Evolutionary conservation across 2,888 invertebrate species (phyloP), one percentile per base, ranked within the genome.

Genomic region (Cosmorhoe ocellata): DNA sequence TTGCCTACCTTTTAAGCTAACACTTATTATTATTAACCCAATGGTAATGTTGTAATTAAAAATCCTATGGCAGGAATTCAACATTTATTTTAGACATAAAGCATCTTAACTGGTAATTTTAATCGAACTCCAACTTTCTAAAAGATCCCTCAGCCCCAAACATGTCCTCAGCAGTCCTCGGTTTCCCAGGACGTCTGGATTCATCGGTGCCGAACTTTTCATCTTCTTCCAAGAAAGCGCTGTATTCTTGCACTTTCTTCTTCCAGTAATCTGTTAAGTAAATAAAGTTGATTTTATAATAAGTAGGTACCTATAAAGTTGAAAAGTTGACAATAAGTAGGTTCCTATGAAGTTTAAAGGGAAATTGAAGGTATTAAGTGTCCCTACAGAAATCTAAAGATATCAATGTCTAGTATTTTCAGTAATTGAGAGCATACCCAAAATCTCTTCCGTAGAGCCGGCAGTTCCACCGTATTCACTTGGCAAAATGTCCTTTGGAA

Each of bases 401-500:
- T n/a, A n/a, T n/a, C n/a, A n/a, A n/a, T n/a, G n/a, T n/a, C n/a
- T n/a, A n/a, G n/a, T n/a, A n/a, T n/a, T n/a, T n/a, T n/a, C n/a
- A n/a, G n/a, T n/a, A n/a, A n/a, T n/a, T n/a, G n/a, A n/a, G n/a
- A n/a, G n/a, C n/a, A n/a, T 61, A 82, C 84, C 76, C 52, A 63
- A 60, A 39, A 92, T 80, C 60, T 91, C 89, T 42, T 81, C 77
- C 2, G 92, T 72, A 8, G 91, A 80, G 0, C 92, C 92, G 13
- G 88, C 92, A 11, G 84, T 84, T 0, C 94, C 95, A 6, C 94
- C 94, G 66, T 94, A 94, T 69, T 94, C 94, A 7, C 71, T 75
- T 0, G 94, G 94, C 38, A 94, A 75, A 32, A 92, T 78, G 1
- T 91, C 84, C 58, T 91, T 89, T 0, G 93, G 92, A 18, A 94